Evolutionary conservation across 2,797 vertebrate species (phyloP).

Genomic region (Pipistrellus pygmaeus): DNA sequence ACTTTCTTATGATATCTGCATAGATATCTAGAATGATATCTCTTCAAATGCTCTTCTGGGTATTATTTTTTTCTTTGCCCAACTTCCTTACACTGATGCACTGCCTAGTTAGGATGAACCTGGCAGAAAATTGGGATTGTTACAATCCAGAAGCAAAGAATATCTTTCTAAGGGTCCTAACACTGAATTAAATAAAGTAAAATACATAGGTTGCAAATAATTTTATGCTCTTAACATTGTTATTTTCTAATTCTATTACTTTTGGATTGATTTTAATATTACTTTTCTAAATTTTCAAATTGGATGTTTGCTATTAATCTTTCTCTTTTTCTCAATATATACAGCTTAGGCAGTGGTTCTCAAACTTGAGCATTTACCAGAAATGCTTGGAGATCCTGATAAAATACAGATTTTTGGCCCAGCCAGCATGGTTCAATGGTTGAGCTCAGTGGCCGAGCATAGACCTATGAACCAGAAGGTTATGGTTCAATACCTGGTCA

Average conservation of each 20-base stretch:
- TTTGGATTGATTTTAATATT: neutral
- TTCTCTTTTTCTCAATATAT: constrained; percentile 7
- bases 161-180: neutral
- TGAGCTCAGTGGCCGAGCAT: too few species aligned
- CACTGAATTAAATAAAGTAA: constrained; percentile 18
- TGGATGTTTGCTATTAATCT: neutral
- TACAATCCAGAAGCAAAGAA: neutral
- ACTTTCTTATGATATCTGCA: neutral
- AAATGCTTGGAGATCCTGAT: neutral
- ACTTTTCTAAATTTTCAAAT: constrained; percentile 13
- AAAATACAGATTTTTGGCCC: constrained; percentile 23
- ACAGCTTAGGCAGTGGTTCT: neutral
- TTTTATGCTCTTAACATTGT: constrained; percentile 3
- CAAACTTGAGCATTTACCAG: neutral
- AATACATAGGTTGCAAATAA: neutral
- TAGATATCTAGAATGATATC: neutral
- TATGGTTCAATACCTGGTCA: too few species aligned
- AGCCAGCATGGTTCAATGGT: too few species aligned
- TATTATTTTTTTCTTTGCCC: neutral
- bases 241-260: neutral
- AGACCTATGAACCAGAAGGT: too few species aligned
- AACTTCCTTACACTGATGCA: neutral
- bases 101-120: neutral
- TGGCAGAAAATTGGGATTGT: neutral
- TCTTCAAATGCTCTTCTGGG: neutral